Conservation (phyloP, 2,888 invertebrate species). For the Scrobipalpa atriplicella region DNA sequence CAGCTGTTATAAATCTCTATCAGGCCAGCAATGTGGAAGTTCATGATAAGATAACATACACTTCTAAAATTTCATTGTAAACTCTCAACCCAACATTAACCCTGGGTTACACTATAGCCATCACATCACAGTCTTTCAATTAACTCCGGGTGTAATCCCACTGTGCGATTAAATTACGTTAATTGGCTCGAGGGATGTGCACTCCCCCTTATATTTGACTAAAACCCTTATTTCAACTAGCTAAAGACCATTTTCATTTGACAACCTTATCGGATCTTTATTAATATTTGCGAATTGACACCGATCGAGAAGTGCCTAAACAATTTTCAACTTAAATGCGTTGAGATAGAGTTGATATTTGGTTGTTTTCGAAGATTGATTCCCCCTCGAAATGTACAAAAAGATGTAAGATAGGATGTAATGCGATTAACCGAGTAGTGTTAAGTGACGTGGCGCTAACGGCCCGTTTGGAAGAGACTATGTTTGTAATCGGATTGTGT, state of each 20-base stretch:
- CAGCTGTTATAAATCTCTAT: no score
- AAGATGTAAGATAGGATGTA: slow-evolving; percentile 73
- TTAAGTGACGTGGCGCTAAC: slow-evolving; percentile 77
- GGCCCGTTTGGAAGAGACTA: slow-evolving; percentile 60
- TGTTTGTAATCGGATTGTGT: slow-evolving; percentile 29
- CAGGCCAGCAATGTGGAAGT: no score
- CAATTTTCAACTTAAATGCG: slow-evolving; percentile 46
- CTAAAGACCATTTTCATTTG: slow-evolving; percentile 50
- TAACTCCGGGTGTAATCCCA: slow-evolving; percentile 75
- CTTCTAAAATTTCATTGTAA: background rate
- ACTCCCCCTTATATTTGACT: slow-evolving; percentile 37
- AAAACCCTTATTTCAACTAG: slow-evolving; percentile 39
- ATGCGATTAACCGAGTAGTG: slow-evolving; percentile 72
- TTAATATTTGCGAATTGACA: slow-evolving; percentile 72
- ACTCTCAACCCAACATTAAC: slow-evolving; percentile 31
- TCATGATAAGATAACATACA: no score
- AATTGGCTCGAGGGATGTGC: slow-evolving; percentile 70
- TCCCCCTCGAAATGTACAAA: slow-evolving; percentile 62
- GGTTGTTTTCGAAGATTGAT: slow-evolving; percentile 30
- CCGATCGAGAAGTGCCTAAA: slow-evolving; percentile 34
- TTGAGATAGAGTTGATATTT: slow-evolving; percentile 43
- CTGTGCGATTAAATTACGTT: slow-evolving; percentile 79
- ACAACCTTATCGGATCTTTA: slow-evolving; percentile 53
- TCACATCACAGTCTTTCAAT: slow-evolving; percentile 73
- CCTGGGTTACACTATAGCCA: slow-evolving; percentile 40